Conservation (phyloP, 1,140 invertebrate genomes). For the Anastrepha ludens region DNA sequence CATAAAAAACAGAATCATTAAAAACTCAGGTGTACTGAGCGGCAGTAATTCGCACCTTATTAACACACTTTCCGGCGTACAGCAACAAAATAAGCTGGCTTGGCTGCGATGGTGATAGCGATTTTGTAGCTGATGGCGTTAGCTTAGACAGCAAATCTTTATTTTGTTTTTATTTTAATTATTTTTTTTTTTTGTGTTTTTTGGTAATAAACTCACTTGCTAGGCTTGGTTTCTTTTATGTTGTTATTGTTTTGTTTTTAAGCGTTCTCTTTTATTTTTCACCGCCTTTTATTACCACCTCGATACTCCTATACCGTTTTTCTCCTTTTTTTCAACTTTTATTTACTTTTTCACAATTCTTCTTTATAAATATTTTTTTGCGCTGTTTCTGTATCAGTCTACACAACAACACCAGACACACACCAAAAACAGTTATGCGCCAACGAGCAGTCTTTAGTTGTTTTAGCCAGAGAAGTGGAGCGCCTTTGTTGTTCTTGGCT, state of each 20-base stretch:
- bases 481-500: not conserved
- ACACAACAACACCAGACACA: slow-evolving; percentile 21
- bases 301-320: not conserved
- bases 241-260: not conserved
- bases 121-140: not conserved
- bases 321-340: not conserved
- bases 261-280: not conserved
- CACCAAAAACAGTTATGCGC: slow-evolving; percentile 47
- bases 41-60: slow-evolving; percentile 27
- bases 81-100: not conserved
- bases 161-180: not conserved
- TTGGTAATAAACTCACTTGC: not conserved
- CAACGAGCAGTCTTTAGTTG: slow-evolving; percentile 23
- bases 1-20: not conserved
- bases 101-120: not conserved
- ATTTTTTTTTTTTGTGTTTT: too few species aligned
- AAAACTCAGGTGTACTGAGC: slow-evolving; percentile 11
- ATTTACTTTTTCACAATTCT: not conserved
- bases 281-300: not conserved
- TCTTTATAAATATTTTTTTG: not conserved
- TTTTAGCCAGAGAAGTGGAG: slow-evolving; percentile 5
- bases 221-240: not conserved
- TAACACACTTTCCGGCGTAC: not conserved
- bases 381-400: not conserved
- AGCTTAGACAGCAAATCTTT: not conserved